Base-by-base conservation (phyloP, 2,797 vertebrate genomes). In the Gambusia yucatana region DNA sequence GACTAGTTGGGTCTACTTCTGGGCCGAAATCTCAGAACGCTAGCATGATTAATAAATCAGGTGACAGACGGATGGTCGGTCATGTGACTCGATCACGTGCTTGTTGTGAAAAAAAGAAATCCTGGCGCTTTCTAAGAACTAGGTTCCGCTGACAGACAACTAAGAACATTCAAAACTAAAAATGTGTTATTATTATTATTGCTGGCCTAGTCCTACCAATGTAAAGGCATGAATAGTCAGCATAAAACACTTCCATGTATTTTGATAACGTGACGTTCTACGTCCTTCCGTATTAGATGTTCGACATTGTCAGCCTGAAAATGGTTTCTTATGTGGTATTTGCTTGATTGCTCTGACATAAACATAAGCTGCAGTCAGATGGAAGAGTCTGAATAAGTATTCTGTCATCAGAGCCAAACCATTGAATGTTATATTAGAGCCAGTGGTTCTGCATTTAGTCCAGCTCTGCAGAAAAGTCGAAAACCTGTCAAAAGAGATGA, bases 11-110 rank as follows among this genome's bases (percentile, higher is more conserved):
- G 6, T 0, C 59, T 36, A 0, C 59, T 63, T 7, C 17, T 72
- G 0, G 3, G 0, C 33, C 25, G 11, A 75, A 3, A 33, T 10
- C 7, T 0, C 10, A n/a, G n/a, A 41, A 57, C 16, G 8, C 28
- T 22, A 59, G 59, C 33, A 16, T 30, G 3, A 39, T 57, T 28
- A 36, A 4, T 73, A 70, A 16, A 41, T 65, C 74, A 36, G 78
- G 39, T 73, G 87, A 88, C 89, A 90, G 90, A 91, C 85, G 87
- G 80, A 80, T 82, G 84, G 89, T 77, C 59, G 16, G 52, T 91
- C 94, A 95, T 92, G 93, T 95, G 94, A 96, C 74, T 75, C 7
- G 13, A 25, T 95, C 94, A 95, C 92, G 90, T 94, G 94, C 91
- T 65, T 0, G 14, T 3, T 79, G 48, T 63, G 10, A 16, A 48